These are phyloP conservation scores for Egretta garzetta DNA, from an alignment of 2,113 vertebrate genomes.

Conservation along the genomic window DNA sequence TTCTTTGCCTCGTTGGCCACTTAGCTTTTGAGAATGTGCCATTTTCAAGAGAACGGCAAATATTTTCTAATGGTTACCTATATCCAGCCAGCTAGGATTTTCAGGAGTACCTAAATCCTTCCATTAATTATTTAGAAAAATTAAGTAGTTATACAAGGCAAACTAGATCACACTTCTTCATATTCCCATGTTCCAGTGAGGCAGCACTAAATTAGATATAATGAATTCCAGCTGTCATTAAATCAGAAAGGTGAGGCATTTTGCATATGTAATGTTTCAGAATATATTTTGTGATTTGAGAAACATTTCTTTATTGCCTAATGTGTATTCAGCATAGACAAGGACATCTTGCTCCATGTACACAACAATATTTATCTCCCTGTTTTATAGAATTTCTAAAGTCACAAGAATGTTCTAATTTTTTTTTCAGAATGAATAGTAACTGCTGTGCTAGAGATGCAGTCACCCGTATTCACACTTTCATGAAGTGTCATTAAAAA, in stretches of 20 bases:
- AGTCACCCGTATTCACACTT: not conserved
- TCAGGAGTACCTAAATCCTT: not conserved
- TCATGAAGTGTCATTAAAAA: not conserved
- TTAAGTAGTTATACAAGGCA: not conserved
- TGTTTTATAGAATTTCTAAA: not conserved
- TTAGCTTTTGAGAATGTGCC: not conserved
- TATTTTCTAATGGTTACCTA: not conserved
- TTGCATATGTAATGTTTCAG: slow-evolving; percentile 30
- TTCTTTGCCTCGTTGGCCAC: not conserved
- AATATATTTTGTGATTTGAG: slow-evolving; percentile 10
- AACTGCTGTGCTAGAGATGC: not conserved
- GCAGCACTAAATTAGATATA: not conserved
- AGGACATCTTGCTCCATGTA: not conserved
- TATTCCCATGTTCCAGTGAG: not conserved
- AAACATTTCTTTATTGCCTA: not conserved
- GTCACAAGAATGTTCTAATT: not conserved
- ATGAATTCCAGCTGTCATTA: not conserved
- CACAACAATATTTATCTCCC: not conserved
- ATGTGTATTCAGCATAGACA: not conserved
- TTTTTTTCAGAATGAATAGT: not conserved
- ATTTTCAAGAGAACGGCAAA: not conserved
- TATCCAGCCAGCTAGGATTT: not conserved
- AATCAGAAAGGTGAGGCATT: not conserved
- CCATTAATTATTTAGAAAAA: not conserved
- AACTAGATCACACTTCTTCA: not conserved